Evolutionary conservation across 2,888 invertebrate genomes (phyloP).

Genomic region (Platynereis dumerilii): DNA sequence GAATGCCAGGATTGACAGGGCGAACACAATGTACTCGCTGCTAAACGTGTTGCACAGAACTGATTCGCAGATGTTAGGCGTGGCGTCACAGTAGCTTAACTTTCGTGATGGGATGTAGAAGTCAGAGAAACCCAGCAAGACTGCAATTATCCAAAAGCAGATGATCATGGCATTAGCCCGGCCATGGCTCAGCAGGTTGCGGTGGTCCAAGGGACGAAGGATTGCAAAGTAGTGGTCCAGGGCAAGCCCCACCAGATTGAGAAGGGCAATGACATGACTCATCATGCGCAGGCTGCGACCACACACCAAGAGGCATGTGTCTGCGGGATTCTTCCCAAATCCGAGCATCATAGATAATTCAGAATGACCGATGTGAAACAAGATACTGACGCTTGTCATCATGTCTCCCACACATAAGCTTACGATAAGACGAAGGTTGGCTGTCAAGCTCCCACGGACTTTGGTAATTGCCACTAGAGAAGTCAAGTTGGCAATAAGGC

Average conservation of each 20-base stretch:
- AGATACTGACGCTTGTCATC: constrained; percentile 25
- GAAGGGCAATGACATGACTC: constrained; percentile 23
- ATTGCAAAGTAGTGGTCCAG: constrained; percentile 33
- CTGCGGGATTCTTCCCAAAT: neutral
- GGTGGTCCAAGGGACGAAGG: constrained; percentile 28
- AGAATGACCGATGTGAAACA: constrained; percentile 17
- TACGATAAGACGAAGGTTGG: constrained; percentile 31
- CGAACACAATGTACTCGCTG: constrained; percentile 28
- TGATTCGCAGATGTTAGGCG: constrained; percentile 10
- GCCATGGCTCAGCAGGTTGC: constrained; percentile 14
- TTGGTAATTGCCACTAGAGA: constrained; percentile 23
- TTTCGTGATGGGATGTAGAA: constrained; percentile 20
- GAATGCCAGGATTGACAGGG: constrained; percentile 24
- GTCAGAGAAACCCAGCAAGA: constrained; percentile 23
- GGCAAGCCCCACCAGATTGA: constrained; percentile 33
- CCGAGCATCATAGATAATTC: neutral
- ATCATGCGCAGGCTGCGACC: constrained; percentile 16
- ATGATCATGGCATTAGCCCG: constrained; percentile 21
- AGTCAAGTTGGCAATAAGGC: constrained; percentile 23
- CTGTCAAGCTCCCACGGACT: constrained; percentile 18
- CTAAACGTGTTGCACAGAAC: constrained; percentile 22
- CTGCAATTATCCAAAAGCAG: constrained; percentile 26
- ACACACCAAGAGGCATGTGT: constrained; percentile 18
- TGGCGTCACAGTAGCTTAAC: constrained; percentile 20
- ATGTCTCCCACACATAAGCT: constrained; percentile 33